phyloP scores from a whole-genome alignment of 2,113 vertebrate species.

The Proterorhinus semilunaris region DNA sequence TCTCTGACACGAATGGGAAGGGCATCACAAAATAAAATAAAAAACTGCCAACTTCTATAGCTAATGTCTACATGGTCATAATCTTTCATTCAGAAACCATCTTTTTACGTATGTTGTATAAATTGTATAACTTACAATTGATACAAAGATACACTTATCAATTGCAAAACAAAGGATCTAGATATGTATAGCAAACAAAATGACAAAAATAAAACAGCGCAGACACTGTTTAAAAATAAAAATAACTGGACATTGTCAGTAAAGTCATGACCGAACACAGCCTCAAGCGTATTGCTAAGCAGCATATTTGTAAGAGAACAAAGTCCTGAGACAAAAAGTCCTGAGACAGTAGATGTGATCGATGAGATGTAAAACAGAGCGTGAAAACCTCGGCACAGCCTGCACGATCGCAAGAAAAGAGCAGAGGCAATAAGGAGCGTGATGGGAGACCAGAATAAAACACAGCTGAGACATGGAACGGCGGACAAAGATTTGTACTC shows the following conservation, averaged over 20 bases:
- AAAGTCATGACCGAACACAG: constrained; percentile 10
- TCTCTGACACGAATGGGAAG: constrained; percentile 26
- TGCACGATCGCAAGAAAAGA: constrained; percentile 17
- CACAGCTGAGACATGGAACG: constrained; percentile 46
- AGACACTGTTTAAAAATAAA: neutral
- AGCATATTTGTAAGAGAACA: neutral
- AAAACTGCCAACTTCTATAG: neutral
- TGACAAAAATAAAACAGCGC: no score
- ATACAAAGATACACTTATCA: no score
- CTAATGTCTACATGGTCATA: neutral
- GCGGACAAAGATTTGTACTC: constrained; percentile 57
- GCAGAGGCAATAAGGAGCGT: constrained; percentile 19
- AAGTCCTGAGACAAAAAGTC: constrained; percentile 8
- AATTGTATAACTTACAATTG: no score
- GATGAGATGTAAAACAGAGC: constrained; percentile 34
- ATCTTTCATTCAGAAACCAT: no score
- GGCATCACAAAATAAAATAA: neutral
- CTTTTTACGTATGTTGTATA: no score
- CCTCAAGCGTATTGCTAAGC: constrained; percentile 24
- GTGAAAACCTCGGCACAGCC: constrained; percentile 16
- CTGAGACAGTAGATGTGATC: constrained; percentile 8
- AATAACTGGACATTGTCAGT: neutral
- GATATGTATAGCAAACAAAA: no score
- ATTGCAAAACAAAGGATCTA: no score
- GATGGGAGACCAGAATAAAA: constrained; percentile 50